Evolutionary conservation across 2,888 invertebrate species (phyloP).

Genomic region (Cephus nigrinus): DNA sequence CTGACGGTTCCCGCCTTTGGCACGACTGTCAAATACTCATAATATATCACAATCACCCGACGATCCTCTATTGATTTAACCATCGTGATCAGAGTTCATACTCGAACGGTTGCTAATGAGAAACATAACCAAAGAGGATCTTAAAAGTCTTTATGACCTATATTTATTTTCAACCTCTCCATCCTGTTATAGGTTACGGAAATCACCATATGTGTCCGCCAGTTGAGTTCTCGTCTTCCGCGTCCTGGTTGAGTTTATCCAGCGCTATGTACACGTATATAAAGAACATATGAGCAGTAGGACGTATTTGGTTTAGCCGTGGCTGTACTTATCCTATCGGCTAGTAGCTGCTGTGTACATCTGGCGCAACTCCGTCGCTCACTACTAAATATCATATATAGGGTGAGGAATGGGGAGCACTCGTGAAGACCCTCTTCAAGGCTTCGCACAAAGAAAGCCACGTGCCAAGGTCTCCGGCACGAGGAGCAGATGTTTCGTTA

Average conservation of each 20-base stretch:
- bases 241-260: neutral
- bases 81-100: neutral
- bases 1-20: neutral
- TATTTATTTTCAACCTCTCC: neutral
- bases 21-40: neutral
- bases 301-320: neutral
- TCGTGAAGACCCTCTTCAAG: constrained; percentile 20
- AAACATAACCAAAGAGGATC: neutral
- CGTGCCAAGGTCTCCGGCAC: constrained; percentile 33
- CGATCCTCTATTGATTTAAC: neutral
- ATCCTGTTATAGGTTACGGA: neutral
- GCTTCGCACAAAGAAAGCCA: constrained; percentile 26
- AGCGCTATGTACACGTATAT: neutral
- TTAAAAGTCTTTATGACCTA: neutral
- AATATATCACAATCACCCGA: neutral
- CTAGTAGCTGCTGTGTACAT: neutral
- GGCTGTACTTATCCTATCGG: neutral
- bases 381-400: neutral
- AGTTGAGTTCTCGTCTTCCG: neutral
- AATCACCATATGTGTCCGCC: neutral
- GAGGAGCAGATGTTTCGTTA: constrained; percentile 2
- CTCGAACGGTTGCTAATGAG: neutral
- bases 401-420: neutral
- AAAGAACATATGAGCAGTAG: neutral
- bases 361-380: constrained; percentile 1